A percentile compares a stretch with the other conserved stretches of the same genome.
Evolutionary conservation across 2,113 vertebrate species (phyloP).

Genomic region (Dasyornis broadbenti): DNA sequence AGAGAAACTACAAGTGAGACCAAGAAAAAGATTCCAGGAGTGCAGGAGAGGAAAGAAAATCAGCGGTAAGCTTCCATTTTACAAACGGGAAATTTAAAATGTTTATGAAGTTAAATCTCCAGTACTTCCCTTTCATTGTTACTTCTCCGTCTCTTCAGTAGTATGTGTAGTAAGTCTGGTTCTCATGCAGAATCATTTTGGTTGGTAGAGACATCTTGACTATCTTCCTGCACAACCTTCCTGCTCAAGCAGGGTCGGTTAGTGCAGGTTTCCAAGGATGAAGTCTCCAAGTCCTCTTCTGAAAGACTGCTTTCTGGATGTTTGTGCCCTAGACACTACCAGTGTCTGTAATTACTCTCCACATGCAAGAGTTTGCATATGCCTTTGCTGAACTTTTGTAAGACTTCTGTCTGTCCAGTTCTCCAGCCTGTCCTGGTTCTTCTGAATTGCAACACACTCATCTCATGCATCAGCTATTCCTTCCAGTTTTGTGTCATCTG

Average conservation of each 20-base stretch:
- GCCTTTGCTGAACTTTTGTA: background rate
- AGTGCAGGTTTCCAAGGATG: background rate
- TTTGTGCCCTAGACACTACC: background rate
- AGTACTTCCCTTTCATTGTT: background rate
- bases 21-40: background rate
- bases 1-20: background rate
- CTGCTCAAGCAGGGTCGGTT: background rate
- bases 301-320: background rate
- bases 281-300: background rate
- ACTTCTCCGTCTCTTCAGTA: background rate
- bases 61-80: background rate
- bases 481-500: background rate
- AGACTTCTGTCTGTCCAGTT: background rate
- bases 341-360: background rate
- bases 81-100: background rate
- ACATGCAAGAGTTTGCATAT: background rate
- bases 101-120: background rate
- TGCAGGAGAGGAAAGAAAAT: rapidly evolving
- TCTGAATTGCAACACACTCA: background rate
- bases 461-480: background rate
- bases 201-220: background rate
- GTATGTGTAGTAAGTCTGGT: background rate
- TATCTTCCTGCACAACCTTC: background rate
- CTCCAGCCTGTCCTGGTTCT: background rate
- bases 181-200: background rate